Evolutionary conservation across 1,140 invertebrate species (phyloP).

Genomic region (Macrobrachium nipponense): DNA sequence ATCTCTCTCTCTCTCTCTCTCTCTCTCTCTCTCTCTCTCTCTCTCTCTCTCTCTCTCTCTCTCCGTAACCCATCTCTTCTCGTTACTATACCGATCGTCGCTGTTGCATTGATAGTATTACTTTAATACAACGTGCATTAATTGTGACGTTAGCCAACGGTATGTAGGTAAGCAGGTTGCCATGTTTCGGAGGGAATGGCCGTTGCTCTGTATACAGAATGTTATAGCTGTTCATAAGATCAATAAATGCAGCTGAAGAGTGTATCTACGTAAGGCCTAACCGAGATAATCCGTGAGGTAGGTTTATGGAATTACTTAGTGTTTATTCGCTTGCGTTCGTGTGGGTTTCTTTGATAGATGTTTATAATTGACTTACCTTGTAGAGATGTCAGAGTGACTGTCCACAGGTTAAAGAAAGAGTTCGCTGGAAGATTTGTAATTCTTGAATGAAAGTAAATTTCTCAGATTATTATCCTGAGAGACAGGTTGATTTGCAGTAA

Average conservation of each 20-base stretch:
- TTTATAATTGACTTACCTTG: too few relatives aligned
- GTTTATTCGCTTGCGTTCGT: background rate
- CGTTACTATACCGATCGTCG: too few relatives aligned
- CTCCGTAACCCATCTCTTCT: background rate
- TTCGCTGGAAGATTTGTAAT: too few relatives aligned
- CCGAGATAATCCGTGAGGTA: background rate
- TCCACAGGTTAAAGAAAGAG: too few relatives aligned
- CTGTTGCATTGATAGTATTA: background rate
- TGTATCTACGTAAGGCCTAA: too few relatives aligned
- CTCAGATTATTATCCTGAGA: too few relatives aligned
- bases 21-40: slow-evolving; percentile 18
- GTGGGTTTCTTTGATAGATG: too few relatives aligned
- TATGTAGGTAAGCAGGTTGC: background rate
- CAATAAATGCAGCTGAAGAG: background rate
- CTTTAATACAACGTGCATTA: background rate
- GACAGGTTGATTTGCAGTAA: too few relatives aligned
- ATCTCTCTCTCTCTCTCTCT: slow-evolving; percentile 19
- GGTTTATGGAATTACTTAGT: background rate
- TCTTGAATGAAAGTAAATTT: too few relatives aligned
- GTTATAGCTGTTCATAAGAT: background rate
- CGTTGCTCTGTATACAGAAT: background rate
- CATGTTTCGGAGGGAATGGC: background rate
- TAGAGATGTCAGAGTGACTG: too few relatives aligned
- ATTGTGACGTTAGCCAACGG: too few relatives aligned
- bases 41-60: slow-evolving; percentile 11